Evolutionary conservation across 2,113 vertebrate species (phyloP).

Genomic region (Smithornis capensis): DNA sequence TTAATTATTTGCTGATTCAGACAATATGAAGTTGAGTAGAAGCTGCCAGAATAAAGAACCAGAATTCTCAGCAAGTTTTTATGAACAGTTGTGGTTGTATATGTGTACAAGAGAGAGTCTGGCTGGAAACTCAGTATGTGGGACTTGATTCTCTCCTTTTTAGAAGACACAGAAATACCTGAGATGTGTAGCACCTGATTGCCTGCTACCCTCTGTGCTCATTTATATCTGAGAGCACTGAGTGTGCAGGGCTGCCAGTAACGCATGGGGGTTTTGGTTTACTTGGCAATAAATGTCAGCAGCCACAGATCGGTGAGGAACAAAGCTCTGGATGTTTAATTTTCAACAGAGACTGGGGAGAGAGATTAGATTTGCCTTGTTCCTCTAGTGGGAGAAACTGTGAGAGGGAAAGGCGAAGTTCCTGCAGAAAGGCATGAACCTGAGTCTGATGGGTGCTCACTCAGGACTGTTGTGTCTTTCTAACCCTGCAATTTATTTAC

Average conservation of each 20-base stretch:
- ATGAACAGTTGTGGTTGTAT: background rate
- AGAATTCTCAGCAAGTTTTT: background rate
- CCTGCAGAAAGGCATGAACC: background rate
- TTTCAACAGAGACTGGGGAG: background rate
- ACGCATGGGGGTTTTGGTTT: background rate
- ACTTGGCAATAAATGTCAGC: background rate
- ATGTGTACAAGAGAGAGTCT: background rate
- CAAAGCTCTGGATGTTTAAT: background rate
- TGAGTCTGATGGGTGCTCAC: background rate
- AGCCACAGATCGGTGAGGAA: background rate
- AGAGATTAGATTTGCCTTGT: background rate
- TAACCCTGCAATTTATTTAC: background rate
- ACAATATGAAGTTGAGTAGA: background rate
- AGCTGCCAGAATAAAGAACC: slow-evolving; percentile 21
- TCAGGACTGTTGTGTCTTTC: background rate
- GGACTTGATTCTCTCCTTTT: background rate
- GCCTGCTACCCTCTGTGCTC: background rate
- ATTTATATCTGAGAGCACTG: background rate
- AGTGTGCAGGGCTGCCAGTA: background rate
- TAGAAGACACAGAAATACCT: background rate
- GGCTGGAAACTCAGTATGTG: background rate
- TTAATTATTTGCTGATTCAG: slow-evolving; percentile 11
- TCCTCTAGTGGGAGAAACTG: background rate
- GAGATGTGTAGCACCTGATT: background rate
- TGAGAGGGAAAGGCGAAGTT: background rate